Percentiles rank a stretch among this genome's conserved stretches.
Evolutionary conservation across 1,140 invertebrate species (phyloP).

Genomic region (Cherax quadricarinatus): DNA sequence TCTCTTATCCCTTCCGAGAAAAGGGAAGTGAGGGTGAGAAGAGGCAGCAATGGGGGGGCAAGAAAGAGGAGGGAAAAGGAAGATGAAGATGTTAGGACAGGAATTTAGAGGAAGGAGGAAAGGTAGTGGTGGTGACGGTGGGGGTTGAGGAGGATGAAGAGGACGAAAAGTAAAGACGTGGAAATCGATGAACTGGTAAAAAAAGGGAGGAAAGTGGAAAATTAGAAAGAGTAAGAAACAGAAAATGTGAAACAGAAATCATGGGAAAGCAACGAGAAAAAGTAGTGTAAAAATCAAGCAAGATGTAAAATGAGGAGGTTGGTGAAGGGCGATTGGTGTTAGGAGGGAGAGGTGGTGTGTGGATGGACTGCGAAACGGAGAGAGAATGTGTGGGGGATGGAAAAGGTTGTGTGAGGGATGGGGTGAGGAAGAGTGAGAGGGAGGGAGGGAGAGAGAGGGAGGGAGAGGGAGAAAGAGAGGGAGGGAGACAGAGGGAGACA

Average conservation of each 20-base stretch:
- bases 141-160: background rate
- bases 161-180: background rate
- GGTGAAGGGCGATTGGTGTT: no score
- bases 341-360: no score
- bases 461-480: background rate
- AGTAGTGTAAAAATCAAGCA: no score
- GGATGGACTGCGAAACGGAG: no score
- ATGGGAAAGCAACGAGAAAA: no score
- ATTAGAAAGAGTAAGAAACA: background rate
- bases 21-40: background rate
- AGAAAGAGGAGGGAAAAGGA: background rate
- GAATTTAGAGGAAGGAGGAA: background rate
- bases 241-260: background rate
- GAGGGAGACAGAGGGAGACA: no score
- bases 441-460: background rate
- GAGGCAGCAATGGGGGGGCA: background rate
- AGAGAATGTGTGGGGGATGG: no score
- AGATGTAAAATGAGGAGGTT: no score
- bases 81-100: no score
- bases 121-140: background rate
- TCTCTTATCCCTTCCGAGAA: slow-evolving; percentile 35
- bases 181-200: background rate
- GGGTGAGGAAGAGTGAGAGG: background rate
- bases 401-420: no score
- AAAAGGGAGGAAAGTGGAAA: no score